Base-by-base conservation (phyloP, 1,140 invertebrate species). In the Calephelis virginiensis region DNA sequence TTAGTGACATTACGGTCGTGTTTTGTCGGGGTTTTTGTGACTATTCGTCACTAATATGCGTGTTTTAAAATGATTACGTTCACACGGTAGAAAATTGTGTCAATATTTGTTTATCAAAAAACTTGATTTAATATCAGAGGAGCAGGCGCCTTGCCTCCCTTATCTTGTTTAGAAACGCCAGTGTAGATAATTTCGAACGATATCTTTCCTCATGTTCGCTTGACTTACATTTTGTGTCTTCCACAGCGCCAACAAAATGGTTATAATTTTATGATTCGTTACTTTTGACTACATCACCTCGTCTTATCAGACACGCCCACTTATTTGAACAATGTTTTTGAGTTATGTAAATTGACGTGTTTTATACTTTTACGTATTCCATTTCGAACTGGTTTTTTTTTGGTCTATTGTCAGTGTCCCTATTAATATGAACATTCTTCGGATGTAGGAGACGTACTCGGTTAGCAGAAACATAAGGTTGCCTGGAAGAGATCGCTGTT, bases 111-210 rank as follows among this genome's bases (percentile, higher is more conserved):
- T 85, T 86, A 87, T 87, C 83, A 80, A 53, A 61, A 82, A 85
- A 74, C 86, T 82, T 85, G 86, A 86, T 86, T 87, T 83, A 76
- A 71, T 85, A 83, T 85, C 83, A 80, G 48, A 78, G 76, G 78
- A 71, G 73, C 74, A 75, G 76, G 75, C 76, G 77, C 66, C 73
- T 75, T 75, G 68, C 70, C 61, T 61, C 61, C 60, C 66, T 83
- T 90, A 90, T 90, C 88, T 84, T 84, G 81, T 84, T 85, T 87
- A 75, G 69, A 75, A 74, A 81, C 72, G 74, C 50, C 73, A 70
- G 76, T 67, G 68, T 72, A 79, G 84, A 89, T 88, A 90, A 86
- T 78, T 81, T 83, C 76, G 80, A 76, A 75, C 72, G 71, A 71
- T 85, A 78, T 80, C 72, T 76, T 75, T 67, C 65, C 68, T 69